A percentile compares a stretch with the other conserved stretches of the same genome.
Evolutionary conservation across 2,888 invertebrate genomes (phyloP).

Genomic region (Chesias legatella): DNA sequence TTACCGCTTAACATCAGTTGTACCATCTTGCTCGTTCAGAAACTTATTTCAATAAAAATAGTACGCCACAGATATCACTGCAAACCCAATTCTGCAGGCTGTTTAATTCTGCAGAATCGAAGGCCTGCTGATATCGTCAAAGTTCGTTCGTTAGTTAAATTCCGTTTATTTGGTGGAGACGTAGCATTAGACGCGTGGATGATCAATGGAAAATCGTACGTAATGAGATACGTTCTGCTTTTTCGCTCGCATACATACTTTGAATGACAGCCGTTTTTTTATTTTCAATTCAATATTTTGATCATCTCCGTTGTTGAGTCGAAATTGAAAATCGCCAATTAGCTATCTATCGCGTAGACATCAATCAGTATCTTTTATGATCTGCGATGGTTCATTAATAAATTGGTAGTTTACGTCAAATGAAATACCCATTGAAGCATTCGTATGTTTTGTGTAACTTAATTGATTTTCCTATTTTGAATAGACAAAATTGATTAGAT

Average conservation of each 20-base stretch:
- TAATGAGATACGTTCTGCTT: slow-evolving; percentile 48
- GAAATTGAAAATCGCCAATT: slow-evolving; percentile 29
- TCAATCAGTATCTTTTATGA: slow-evolving; percentile 31
- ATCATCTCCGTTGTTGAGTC: slow-evolving; percentile 34
- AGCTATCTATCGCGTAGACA: slow-evolving; percentile 25
- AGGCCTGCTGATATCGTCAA: too few species aligned
- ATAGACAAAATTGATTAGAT: slow-evolving; percentile 23
- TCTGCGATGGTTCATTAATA: slow-evolving; percentile 26
- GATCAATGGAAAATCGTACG: slow-evolving; percentile 58
- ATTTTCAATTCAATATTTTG: slow-evolving; percentile 34
- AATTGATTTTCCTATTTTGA: slow-evolving; percentile 18
- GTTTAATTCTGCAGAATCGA: too few species aligned
- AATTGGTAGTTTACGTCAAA: slow-evolving; percentile 30
- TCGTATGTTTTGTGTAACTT: slow-evolving; percentile 14
- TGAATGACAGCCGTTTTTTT: slow-evolving; percentile 30
- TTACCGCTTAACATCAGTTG: too few species aligned
- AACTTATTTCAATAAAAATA: too few species aligned
- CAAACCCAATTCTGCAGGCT: too few species aligned
- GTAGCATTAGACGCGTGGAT: slow-evolving; percentile 47
- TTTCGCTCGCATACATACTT: slow-evolving; percentile 36
- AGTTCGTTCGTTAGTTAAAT: too few species aligned
- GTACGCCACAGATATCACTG: too few species aligned
- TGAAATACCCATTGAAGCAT: slow-evolving; percentile 23
- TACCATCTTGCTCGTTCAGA: too few species aligned
- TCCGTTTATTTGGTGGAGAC: too few species aligned